These are phyloP conservation scores for Acanthurus lineatus DNA, from an alignment of 2,797 vertebrate genomes.

Conservation along the genomic window DNA sequence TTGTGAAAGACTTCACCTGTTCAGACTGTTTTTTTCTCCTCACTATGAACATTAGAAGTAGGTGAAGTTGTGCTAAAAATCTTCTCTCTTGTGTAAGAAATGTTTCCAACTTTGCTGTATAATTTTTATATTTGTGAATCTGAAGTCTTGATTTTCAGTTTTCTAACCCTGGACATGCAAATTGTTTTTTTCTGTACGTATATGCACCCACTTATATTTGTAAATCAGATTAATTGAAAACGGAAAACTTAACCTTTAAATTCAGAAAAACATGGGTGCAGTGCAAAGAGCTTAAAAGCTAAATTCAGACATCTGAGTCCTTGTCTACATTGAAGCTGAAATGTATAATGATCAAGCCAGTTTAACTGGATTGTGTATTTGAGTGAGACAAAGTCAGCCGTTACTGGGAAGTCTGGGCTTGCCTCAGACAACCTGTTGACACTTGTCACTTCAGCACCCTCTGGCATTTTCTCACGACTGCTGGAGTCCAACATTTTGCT, in stretches of 20 bases:
- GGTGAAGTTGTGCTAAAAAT: neutral
- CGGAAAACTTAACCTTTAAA: too few species aligned
- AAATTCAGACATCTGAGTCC: neutral
- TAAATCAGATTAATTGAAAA: too few species aligned
- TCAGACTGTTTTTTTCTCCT: neutral
- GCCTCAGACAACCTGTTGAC: conserved; percentile 50
- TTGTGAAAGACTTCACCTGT: neutral
- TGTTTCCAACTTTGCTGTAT: neutral
- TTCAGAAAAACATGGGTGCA: neutral
- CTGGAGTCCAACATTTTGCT: neutral
- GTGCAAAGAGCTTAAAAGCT: neutral
- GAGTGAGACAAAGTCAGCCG: conserved; percentile 27
- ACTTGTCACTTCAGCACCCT: conserved; percentile 51
- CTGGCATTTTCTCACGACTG: conserved; percentile 63
- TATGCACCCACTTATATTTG: too few species aligned
- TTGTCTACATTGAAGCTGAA: neutral
- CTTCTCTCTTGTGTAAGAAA: neutral
- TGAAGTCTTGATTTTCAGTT: too few species aligned
- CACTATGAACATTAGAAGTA: neutral
- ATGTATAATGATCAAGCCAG: neutral
- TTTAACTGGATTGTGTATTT: conserved; percentile 3
- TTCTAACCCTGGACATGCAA: too few species aligned
- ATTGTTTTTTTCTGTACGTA: too few species aligned
- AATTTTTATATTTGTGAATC: too few species aligned
- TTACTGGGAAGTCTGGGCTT: conserved; percentile 56